phyloP scores from a whole-genome alignment of 1,140 invertebrate genomes.

The Charaxes varanes region DNA sequence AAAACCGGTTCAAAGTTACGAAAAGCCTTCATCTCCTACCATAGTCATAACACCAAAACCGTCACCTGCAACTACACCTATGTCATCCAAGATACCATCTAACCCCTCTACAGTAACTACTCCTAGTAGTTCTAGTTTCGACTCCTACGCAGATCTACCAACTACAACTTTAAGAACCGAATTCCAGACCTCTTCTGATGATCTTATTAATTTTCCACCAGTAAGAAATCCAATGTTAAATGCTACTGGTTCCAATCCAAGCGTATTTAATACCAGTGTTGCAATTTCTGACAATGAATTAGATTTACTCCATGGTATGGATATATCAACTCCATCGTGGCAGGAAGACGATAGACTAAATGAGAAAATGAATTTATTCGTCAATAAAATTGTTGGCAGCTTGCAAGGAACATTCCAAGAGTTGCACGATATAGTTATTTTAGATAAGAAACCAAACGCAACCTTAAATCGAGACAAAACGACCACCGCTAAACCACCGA shows the following conservation, averaged over 20 bases:
- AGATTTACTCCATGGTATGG: conserved; percentile 72
- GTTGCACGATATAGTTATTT: conserved; percentile 82
- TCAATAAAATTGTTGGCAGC: conserved; percentile 87
- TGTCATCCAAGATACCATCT: conserved; percentile 37
- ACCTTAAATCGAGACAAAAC: conserved; percentile 30
- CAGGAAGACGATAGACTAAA: conserved; percentile 83
- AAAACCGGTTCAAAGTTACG: conserved; percentile 39
- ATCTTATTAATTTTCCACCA: conserved; percentile 86
- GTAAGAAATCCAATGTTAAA: conserved; percentile 88
- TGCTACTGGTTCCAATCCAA: conserved; percentile 75
- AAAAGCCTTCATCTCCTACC: conserved; percentile 41
- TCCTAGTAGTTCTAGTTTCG: conserved; percentile 25
- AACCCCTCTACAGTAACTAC: conserved; percentile 29
- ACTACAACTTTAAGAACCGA: conserved; percentile 66
- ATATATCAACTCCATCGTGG: conserved; percentile 81
- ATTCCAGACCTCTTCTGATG: conserved; percentile 78
- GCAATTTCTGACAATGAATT: conserved; percentile 62
- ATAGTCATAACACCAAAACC: conserved; percentile 72
- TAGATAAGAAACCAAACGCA: conserved; percentile 74
- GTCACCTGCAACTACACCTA: conserved; percentile 64
- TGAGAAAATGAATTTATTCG: conserved; percentile 86
- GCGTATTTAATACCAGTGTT: conserved; percentile 75
- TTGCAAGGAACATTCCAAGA: conserved; percentile 87
- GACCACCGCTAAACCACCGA: conserved; percentile 45
- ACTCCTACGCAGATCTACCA: conserved; percentile 42